phyloP scores from a whole-genome alignment of 2,888 invertebrate species.

The Melolontha melolontha region DNA sequence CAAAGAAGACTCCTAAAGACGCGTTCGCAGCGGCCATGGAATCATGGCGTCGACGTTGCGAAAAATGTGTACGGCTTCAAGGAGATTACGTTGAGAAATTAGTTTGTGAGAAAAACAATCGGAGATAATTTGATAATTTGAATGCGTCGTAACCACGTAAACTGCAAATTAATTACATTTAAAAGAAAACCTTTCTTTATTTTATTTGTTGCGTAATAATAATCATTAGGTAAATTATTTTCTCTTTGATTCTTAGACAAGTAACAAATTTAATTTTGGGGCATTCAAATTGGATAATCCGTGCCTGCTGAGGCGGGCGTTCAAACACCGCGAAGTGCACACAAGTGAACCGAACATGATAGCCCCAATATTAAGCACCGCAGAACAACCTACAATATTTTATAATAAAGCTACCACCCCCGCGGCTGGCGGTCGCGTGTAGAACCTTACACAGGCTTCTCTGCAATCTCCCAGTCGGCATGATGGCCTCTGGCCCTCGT shows the following conservation, averaged over 20 bases:
- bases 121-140: too few relatives aligned
- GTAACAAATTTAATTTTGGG: not conserved
- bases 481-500: constrained; percentile 59
- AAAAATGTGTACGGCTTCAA: too few relatives aligned
- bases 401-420: constrained; percentile 64
- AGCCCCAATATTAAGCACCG: constrained; percentile 44
- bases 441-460: constrained; percentile 47
- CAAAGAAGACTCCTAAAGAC: too few relatives aligned
- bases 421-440: constrained; percentile 65
- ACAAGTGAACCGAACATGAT: constrained; percentile 44
- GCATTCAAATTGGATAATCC: constrained; percentile 1
- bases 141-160: too few relatives aligned
- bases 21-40: too few relatives aligned
- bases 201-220: too few relatives aligned
- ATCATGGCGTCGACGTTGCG: too few relatives aligned
- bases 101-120: too few relatives aligned
- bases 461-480: constrained; percentile 46
- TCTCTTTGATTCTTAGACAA: not conserved
- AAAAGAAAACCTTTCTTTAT: too few relatives aligned
- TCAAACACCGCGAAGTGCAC: constrained; percentile 38
- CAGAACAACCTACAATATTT: constrained; percentile 54
- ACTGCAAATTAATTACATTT: too few relatives aligned
- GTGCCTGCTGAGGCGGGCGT: constrained; percentile 30
- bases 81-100: too few relatives aligned
- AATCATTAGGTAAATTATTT: too few relatives aligned